Base-by-base conservation (phyloP, 2,888 invertebrate species). In the Caprella mutica region DNA sequence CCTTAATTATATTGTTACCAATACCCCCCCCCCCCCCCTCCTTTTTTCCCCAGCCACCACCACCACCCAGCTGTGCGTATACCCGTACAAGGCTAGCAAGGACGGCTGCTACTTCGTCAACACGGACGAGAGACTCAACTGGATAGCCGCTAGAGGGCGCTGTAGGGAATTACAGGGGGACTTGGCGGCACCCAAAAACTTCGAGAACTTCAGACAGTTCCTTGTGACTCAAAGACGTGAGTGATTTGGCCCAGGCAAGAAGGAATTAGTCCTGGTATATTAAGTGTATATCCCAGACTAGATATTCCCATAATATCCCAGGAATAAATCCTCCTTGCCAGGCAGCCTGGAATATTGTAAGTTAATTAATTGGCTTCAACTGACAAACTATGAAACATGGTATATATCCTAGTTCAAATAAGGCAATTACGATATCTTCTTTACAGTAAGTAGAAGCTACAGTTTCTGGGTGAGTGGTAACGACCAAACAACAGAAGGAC, bases 391-490 rank as follows among this genome's bases (percentile, higher is more conserved):
- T n/a, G n/a, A n/a, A n/a, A n/a, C n/a, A n/a, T n/a, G n/a, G n/a
- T n/a, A n/a, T n/a, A n/a, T n/a, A n/a, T n/a, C n/a, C n/a, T n/a
- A n/a, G n/a, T n/a, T n/a, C n/a, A n/a, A n/a, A n/a, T n/a, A n/a
- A n/a, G n/a, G n/a, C n/a, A n/a, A n/a, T n/a, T n/a, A n/a, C n/a
- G n/a, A 33, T 12, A 9, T 48, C 24, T 14, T 24, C n/a, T 48
- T 23, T 12, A 2, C 54, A 58, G 58, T 58, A 27, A 54, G 54
- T 27, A 43, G 55, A 26, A 52, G 56, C 27, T 57, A 60, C 44
- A 60, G 48, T 24, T 60, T 56, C 50, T 59, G 59, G 59, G 23
- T 59, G n/a, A 56, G 59, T 14, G 59, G 52, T 4, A 52, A 52
- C n/a, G 52, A 56, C 51, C 40, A 23, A n/a, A 50, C 46, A 19